Evolutionary conservation across 35 echinoderm and acorn worm species (phyloP), one percentile per base, ranked within the genome.

Genomic region (Eucidaris tribuloides): DNA sequence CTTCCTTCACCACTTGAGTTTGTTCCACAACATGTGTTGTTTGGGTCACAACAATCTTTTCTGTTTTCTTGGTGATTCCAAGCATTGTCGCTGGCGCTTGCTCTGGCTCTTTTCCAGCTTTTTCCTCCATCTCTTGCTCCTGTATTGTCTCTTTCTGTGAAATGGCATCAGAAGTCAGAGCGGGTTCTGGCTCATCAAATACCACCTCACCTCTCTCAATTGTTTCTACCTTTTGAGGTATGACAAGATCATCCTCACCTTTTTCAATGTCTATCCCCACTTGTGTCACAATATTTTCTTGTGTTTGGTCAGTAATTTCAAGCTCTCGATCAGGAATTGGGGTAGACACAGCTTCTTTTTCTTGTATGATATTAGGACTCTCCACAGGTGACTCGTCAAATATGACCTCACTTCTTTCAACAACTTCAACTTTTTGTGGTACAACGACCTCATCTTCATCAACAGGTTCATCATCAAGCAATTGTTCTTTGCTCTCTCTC

Each of bases 221-320:
- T 83, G 33, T 44, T 46, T 87, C 17, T 2, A 28, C 74, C 42
- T 29, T 5, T 71, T 94, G 43, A 55, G 84, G 81, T 6, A 79
- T 22, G n/a, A 42, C 79, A 63, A 57, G 19, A 30, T n/a, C n/a
- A n/a, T n/a, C n/a, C n/a, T n/a, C n/a, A n/a, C n/a, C n/a, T n/a
- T n/a, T n/a, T n/a, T n/a, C n/a, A n/a, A n/a, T n/a, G n/a, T n/a
- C n/a, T n/a, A n/a, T n/a, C n/a, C n/a, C n/a, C n/a, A n/a, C n/a
- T n/a, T n/a, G n/a, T n/a, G n/a, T n/a, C n/a, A n/a, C n/a, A n/a
- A n/a, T n/a, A n/a, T n/a, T n/a, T n/a, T n/a, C n/a, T n/a, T n/a
- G n/a, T n/a, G n/a, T n/a, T n/a, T n/a, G n/a, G n/a, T 66, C 54
- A 40, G 34, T 76, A n/a, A 60, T 74, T 38, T 62, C 46, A 22